phyloP scores from a whole-genome alignment of 2,797 vertebrate genomes.

The Petrocephalus sullivani region DNA sequence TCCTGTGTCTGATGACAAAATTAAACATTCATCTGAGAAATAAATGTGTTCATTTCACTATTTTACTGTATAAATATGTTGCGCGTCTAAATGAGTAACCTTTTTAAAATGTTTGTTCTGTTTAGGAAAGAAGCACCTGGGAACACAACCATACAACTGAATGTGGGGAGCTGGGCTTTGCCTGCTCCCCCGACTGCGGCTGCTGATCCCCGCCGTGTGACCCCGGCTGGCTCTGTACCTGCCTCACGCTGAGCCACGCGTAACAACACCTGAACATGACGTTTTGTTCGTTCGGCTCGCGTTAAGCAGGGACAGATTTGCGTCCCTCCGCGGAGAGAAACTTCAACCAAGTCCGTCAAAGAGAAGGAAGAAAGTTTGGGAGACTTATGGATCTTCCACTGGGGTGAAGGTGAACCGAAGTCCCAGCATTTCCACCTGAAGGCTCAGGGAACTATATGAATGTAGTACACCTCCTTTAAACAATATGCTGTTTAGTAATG shows the following conservation, averaged over 20 bases:
- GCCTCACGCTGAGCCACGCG: slow-evolving; percentile 98
- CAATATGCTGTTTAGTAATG: background rate
- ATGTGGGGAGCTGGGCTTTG: background rate
- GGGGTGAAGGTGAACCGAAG: background rate
- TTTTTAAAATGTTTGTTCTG: background rate
- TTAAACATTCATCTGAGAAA: background rate
- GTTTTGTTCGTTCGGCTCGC: slow-evolving; percentile 99
- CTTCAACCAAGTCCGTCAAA: background rate
- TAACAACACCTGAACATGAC: slow-evolving; percentile 94
- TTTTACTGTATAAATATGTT: background rate
- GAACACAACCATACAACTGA: background rate
- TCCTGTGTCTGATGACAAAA: background rate
- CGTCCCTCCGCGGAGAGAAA: slow-evolving; percentile 44
- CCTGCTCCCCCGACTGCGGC: background rate
- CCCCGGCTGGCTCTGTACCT: slow-evolving; percentile 60
- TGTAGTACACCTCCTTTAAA: background rate
- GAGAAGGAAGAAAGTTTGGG: background rate
- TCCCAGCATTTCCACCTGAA: background rate
- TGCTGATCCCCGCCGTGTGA: background rate
- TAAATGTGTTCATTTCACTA: background rate
- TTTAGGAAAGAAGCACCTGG: background rate
- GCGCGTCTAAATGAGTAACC: background rate
- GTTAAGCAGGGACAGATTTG: slow-evolving; percentile 93
- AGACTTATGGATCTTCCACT: background rate
- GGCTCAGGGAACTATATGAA: background rate